A percentile compares a stretch with the other conserved stretches of the same genome.
phyloP scores from a whole-genome alignment of 2,797 vertebrate genomes.

The Capromys pilorides region DNA sequence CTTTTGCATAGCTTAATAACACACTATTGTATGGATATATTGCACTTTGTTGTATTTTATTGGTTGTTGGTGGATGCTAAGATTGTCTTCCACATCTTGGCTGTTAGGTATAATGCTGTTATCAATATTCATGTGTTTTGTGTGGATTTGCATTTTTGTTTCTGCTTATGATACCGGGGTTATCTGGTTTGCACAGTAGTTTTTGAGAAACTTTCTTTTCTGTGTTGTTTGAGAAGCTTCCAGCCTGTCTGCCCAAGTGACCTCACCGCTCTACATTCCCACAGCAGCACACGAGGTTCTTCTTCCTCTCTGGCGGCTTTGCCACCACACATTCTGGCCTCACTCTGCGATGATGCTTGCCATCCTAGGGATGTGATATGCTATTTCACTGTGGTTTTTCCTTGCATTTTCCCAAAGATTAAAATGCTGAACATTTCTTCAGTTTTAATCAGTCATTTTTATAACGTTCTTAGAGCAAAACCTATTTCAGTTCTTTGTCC shows the following conservation, averaged over 20 bases:
- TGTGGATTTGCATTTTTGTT: background rate
- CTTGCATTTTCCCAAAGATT: background rate
- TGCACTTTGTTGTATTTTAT: background rate
- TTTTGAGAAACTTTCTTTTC: background rate
- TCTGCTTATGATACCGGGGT: background rate
- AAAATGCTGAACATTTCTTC: background rate
- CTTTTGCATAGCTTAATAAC: background rate
- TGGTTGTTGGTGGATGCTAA: background rate
- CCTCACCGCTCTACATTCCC: background rate
- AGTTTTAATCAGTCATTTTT: background rate
- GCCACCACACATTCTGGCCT: background rate
- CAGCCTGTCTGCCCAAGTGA: background rate
- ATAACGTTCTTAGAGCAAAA: background rate
- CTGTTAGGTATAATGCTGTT: background rate
- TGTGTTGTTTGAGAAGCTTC: background rate
- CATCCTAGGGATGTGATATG: background rate
- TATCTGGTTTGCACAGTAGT: background rate
- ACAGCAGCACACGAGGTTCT: no score
- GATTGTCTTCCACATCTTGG: background rate
- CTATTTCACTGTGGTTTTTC: background rate
- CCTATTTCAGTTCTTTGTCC: background rate
- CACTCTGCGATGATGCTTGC: background rate
- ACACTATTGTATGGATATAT: no score
- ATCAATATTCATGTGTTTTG: no score
- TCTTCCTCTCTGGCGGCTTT: background rate